Evolutionary conservation across 2,888 invertebrate genomes (phyloP).

Genomic region (Drosophila anceps): DNA sequence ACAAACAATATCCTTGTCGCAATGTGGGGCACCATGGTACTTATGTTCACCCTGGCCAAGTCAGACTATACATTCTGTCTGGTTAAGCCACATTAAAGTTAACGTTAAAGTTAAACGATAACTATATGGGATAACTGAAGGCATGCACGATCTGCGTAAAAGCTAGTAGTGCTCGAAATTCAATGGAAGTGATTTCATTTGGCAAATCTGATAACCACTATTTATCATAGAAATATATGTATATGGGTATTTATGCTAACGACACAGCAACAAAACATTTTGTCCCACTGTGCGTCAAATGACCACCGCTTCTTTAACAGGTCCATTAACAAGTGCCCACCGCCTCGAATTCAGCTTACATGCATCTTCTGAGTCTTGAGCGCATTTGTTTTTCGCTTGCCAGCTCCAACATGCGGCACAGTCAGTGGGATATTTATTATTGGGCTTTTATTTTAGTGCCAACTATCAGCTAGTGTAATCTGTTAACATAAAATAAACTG

Average conservation of each 20-base stretch:
- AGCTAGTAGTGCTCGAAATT: neutral
- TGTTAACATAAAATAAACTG: neutral
- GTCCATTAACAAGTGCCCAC: conserved; percentile 61
- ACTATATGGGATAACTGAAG: neutral
- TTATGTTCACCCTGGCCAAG: neutral
- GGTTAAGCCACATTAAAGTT: neutral
- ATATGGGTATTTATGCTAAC: neutral
- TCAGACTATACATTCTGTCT: conserved; percentile 4
- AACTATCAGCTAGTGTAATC: conserved; percentile 5
- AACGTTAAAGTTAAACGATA: neutral
- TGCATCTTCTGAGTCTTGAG: conserved; percentile 44
- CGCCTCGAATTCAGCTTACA: conserved; percentile 71
- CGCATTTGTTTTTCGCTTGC: conserved; percentile 40
- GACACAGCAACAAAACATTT: too few species aligned
- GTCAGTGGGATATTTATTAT: conserved; percentile 23
- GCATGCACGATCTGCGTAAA: neutral
- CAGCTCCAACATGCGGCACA: conserved; percentile 9
- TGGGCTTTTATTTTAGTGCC: conserved; percentile 1
- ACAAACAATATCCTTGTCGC: conserved; percentile 30
- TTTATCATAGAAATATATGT: neutral
- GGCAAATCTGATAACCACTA: neutral
- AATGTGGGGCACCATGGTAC: conserved; percentile 38
- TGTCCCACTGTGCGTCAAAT: conserved; percentile 21
- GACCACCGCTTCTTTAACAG: conserved; percentile 1
- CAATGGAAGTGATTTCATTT: neutral